Evolutionary conservation across 1,140 invertebrate species (phyloP).

Genomic region (Caenorhabditis remanei): DNA sequence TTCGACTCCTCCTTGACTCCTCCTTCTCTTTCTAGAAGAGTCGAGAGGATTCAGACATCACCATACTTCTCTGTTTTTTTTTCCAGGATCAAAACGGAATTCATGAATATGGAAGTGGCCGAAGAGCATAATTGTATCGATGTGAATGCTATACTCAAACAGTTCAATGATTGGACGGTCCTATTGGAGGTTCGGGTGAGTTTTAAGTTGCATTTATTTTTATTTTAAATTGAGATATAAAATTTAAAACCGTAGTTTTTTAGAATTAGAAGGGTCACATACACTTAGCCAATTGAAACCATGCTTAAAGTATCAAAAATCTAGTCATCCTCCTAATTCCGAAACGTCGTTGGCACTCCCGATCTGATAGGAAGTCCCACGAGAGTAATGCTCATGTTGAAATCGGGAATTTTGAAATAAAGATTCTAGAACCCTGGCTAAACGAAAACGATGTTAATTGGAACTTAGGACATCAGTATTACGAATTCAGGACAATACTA

Average conservation of each 20-base stretch:
- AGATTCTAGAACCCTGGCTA: too few relatives aligned
- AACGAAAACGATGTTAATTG: too few relatives aligned
- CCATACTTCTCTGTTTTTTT: not conserved
- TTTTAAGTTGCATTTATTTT: not conserved
- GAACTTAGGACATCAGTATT: not conserved
- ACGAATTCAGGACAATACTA: not conserved
- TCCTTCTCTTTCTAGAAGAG: not conserved
- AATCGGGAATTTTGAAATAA: too few relatives aligned
- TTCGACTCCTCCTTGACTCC: slow-evolving; percentile 31
- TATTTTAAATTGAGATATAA: too few relatives aligned
- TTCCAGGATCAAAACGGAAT: slow-evolving; percentile 23
- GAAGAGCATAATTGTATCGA: slow-evolving; percentile 46
- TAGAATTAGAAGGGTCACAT: too few relatives aligned
- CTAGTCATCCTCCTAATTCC: too few relatives aligned
- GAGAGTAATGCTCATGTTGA: too few relatives aligned
- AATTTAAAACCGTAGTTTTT: too few relatives aligned
- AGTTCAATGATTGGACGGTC: slow-evolving; percentile 58
- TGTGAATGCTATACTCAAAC: slow-evolving; percentile 57
- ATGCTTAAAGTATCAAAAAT: too few relatives aligned
- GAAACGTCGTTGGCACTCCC: too few relatives aligned
- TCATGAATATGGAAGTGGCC: not conserved
- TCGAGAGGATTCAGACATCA: slow-evolving; percentile 37
- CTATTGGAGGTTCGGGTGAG: slow-evolving; percentile 57
- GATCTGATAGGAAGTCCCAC: too few relatives aligned
- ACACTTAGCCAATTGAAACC: too few relatives aligned